A percentile compares a stretch with the other conserved stretches of the same genome.
Conservation (phyloP, 2,113 vertebrate species). For the Taurulus bubalis region DNA sequence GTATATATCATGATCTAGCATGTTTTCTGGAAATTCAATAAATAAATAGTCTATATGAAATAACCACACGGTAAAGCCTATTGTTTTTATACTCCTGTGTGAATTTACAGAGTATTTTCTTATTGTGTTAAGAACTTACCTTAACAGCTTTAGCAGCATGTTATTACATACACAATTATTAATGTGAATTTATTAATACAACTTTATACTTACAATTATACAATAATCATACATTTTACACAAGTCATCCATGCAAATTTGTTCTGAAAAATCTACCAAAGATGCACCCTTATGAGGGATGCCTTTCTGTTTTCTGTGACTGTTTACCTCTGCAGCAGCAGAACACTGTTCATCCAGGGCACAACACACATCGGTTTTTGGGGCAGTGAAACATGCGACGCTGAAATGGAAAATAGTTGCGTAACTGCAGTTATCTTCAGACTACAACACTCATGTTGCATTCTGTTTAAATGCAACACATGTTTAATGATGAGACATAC, state of each 20-base stretch:
- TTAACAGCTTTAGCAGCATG: background rate
- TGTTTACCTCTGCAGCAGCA: conserved; percentile 7
- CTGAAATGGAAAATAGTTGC: conserved; percentile 54
- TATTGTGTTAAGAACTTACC: background rate
- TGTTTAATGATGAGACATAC: background rate
- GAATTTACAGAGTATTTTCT: background rate
- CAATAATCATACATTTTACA: background rate
- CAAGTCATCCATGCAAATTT: no score
- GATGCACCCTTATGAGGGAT: background rate
- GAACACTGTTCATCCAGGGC: conserved; percentile 13
- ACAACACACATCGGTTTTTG: conserved; percentile 24
- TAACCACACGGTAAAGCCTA: background rate
- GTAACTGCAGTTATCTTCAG: conserved; percentile 33
- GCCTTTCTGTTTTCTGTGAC: conserved; percentile 23
- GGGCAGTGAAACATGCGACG: conserved; percentile 31
- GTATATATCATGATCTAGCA: background rate
- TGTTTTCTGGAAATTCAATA: background rate
- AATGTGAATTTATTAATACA: background rate
- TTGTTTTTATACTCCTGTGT: background rate
- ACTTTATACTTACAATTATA: background rate
- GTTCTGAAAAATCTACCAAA: background rate
- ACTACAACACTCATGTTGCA: background rate
- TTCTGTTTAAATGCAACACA: conserved; percentile 17
- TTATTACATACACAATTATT: background rate
- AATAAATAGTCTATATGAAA: background rate